Evolutionary conservation across 2,113 vertebrate species (phyloP).

Genomic region (Gallinago undulata): DNA sequence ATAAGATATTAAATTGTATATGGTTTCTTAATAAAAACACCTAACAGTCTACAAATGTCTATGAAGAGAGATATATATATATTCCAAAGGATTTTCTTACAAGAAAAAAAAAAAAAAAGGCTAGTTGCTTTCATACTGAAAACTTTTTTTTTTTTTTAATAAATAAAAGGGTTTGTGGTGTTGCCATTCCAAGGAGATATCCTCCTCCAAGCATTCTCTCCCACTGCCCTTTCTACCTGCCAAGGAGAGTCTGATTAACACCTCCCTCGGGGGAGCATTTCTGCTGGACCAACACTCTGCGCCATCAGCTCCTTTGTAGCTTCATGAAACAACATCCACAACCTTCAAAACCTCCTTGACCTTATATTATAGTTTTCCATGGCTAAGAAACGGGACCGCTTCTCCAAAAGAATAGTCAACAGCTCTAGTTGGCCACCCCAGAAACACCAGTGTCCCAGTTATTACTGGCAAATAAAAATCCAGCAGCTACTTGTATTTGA

Average conservation of each 20-base stretch:
- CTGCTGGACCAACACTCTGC: constrained; percentile 36
- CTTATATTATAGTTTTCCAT: constrained; percentile 1
- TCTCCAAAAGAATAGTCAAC: constrained; percentile 15
- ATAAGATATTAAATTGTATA: background rate
- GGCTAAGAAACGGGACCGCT: background rate
- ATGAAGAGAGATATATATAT: background rate
- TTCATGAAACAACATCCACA: constrained; percentile 1
- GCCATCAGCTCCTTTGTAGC: constrained; percentile 54
- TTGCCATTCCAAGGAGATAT: background rate
- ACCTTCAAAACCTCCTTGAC: background rate
- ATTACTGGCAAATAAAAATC: background rate
- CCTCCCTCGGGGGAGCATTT: constrained; percentile 47
- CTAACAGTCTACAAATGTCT: background rate
- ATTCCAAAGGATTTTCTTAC: background rate
- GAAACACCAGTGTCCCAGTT: background rate
- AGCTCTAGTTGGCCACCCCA: background rate
- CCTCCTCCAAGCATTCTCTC: background rate
- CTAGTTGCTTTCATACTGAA: background rate
- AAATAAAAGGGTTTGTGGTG: background rate
- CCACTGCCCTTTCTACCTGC: constrained; percentile 2
- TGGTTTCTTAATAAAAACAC: background rate
- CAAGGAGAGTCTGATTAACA: constrained; percentile 48
- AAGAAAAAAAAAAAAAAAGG: background rate
- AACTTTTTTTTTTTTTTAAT: background rate
- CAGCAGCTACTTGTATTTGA: background rate